These are phyloP conservation scores for Siderastrea radians DNA, from an alignment of 92 coral and sea anemone species.

Conservation along the genomic window DNA sequence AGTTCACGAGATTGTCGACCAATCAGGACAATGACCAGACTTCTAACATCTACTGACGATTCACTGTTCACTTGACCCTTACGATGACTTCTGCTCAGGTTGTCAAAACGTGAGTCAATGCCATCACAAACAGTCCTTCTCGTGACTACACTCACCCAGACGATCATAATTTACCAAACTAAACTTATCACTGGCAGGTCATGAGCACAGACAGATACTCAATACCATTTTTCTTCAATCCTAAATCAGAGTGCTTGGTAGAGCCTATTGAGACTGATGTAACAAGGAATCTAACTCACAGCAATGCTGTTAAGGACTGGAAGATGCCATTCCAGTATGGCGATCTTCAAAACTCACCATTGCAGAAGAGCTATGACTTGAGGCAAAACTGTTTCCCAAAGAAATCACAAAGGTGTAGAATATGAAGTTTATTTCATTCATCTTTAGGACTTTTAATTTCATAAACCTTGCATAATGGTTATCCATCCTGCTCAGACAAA, in stretches of 20 bases:
- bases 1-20: too few relatives aligned
- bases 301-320: slow-evolving; percentile 12
- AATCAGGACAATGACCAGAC: too few relatives aligned
- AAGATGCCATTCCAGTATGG: slow-evolving; percentile 59
- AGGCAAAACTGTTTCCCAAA: not conserved
- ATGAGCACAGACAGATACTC: slow-evolving; percentile 64
- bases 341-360: not conserved
- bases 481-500: too few relatives aligned
- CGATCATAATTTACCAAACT: slow-evolving; percentile 70
- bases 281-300: slow-evolving; percentile 20
- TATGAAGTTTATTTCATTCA: too few relatives aligned
- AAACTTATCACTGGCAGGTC: not conserved
- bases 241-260: slow-evolving; percentile 50
- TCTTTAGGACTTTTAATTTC: too few relatives aligned
- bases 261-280: slow-evolving; percentile 66
- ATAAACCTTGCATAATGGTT: too few relatives aligned
- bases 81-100: too few relatives aligned
- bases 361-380: slow-evolving; percentile 25
- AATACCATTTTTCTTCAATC: slow-evolving; percentile 68
- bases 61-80: too few relatives aligned
- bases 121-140: too few relatives aligned
- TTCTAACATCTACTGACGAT: too few relatives aligned
- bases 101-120: too few relatives aligned
- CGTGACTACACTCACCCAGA: slow-evolving; percentile 72
- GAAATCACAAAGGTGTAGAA: not conserved